Percentiles rank a stretch among this genome's conserved stretches.
Evolutionary conservation across 2,888 invertebrate species (phyloP).

Genomic region (Hypena proboscidalis): DNA sequence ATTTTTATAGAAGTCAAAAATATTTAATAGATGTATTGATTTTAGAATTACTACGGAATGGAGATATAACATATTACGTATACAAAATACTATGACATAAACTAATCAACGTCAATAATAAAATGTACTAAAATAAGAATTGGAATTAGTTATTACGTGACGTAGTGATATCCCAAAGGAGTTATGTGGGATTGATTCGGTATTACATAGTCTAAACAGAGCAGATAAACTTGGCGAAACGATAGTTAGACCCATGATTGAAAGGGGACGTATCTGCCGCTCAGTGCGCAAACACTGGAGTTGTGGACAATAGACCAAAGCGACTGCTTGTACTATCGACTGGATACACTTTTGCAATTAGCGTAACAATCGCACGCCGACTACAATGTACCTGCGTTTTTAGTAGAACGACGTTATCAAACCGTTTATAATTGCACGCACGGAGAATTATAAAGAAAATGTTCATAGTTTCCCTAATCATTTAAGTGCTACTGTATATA

Average conservation of each 20-base stretch:
- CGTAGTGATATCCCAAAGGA: too few species aligned
- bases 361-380: constrained; percentile 52
- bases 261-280: constrained; percentile 63
- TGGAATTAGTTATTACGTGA: not conserved
- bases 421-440: not conserved
- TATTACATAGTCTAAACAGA: constrained; percentile 55
- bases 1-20: not conserved
- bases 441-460: constrained; percentile 5
- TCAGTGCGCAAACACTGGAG: constrained; percentile 60
- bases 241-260: constrained; percentile 62
- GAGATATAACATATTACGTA: too few species aligned
- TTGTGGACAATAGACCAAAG: constrained; percentile 69
- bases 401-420: not conserved
- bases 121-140: too few species aligned
- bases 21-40: too few species aligned
- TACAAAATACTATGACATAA: too few species aligned
- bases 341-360: constrained; percentile 68
- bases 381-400: constrained; percentile 26
- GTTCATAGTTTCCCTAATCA: too few species aligned
- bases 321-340: constrained; percentile 63
- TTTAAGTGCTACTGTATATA: too few species aligned
- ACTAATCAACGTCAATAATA: too few species aligned
- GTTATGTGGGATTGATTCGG: constrained; percentile 34
- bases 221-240: constrained; percentile 58
- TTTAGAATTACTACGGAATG: too few species aligned